Conservation (phyloP, 2,888 invertebrate species). For the Peribatodes rhomboidaria region DNA sequence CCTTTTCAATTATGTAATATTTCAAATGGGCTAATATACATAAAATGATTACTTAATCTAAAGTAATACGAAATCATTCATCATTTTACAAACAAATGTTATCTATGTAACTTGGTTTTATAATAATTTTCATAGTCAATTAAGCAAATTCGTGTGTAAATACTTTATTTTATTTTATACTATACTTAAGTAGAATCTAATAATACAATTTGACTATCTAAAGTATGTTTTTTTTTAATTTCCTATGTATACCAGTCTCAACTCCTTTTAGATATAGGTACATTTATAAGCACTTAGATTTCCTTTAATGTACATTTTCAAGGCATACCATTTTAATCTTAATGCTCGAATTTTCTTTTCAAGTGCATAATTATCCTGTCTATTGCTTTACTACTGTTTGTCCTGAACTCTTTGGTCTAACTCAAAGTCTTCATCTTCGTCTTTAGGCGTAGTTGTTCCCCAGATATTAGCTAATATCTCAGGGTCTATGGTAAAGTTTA, state of each 20-base stretch:
- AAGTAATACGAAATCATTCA: too few relatives aligned
- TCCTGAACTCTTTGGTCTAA: constrained; percentile 27
- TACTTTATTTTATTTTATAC: neutral
- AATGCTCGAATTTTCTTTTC: neutral
- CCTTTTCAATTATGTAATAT: too few relatives aligned
- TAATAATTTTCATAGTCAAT: neutral
- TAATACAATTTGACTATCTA: neutral
- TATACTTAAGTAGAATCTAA: too few relatives aligned
- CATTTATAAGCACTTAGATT: neutral
- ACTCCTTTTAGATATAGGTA: neutral
- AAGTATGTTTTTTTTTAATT: neutral
- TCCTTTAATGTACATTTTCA: neutral
- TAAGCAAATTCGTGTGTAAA: neutral
- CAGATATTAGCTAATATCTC: constrained; percentile 16
- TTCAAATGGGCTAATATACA: too few relatives aligned
- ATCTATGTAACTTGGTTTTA: neutral
- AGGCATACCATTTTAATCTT: neutral
- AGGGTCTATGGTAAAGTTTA: constrained; percentile 21
- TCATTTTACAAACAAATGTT: too few relatives aligned
- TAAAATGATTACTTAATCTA: too few relatives aligned
- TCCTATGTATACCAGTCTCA: neutral
- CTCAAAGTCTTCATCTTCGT: constrained; percentile 19
- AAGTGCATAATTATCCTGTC: neutral
- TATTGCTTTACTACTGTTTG: neutral
- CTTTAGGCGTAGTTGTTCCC: neutral